Percentiles rank a stretch among this genome's conserved stretches.
Conservation (phyloP, 2,888 invertebrate species). For the Cenopis cana region DNA sequence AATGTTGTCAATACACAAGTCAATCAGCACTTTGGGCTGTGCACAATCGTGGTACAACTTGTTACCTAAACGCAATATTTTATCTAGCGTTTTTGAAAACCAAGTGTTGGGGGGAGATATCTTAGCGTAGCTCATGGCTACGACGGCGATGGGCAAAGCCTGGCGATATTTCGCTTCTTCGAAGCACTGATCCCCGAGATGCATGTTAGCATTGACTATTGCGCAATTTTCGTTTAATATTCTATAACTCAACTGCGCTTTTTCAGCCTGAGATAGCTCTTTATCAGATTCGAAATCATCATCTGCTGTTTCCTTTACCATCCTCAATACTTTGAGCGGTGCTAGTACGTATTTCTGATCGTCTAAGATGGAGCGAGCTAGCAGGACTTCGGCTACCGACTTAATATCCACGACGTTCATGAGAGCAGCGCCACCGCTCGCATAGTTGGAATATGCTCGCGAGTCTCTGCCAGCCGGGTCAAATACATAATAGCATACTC, state of each 20-base stretch:
- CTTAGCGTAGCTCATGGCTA: constrained; percentile 87
- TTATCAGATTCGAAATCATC: constrained; percentile 80
- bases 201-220: constrained; percentile 84
- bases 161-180: constrained; percentile 85
- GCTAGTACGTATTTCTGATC: constrained; percentile 81
- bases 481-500: constrained; percentile 86
- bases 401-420: constrained; percentile 83
- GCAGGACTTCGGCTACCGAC: constrained; percentile 78
- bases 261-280: constrained; percentile 77
- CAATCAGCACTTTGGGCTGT: constrained; percentile 77
- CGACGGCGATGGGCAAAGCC: constrained; percentile 84
- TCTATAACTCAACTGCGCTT: constrained; percentile 83
- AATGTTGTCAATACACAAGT: constrained; percentile 81
- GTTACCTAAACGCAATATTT: constrained; percentile 85
- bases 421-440: constrained; percentile 83
- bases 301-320: constrained; percentile 72
- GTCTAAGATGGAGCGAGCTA: constrained; percentile 76
- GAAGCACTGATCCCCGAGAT: constrained; percentile 85
- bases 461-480: constrained; percentile 86
- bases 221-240: constrained; percentile 84
- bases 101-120: constrained; percentile 87
- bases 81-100: constrained; percentile 85
- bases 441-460: constrained; percentile 78
- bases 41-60: constrained; percentile 83
- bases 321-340: constrained; percentile 77